Conservation (phyloP, 1,140 invertebrate species). For the Rhagoletis zephyria region DNA sequence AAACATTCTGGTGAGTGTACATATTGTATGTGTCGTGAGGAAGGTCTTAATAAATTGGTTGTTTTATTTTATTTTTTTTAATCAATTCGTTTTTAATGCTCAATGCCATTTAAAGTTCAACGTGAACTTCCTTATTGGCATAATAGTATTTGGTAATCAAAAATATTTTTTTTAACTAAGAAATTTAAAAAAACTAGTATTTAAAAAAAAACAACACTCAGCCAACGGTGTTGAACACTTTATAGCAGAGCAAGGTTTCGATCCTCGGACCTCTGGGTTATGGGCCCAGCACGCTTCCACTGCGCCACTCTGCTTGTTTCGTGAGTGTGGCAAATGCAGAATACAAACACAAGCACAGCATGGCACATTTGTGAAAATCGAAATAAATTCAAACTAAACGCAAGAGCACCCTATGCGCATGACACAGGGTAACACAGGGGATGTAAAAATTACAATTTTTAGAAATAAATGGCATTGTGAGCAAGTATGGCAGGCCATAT, state of each 20-base stretch:
- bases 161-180: too few relatives aligned
- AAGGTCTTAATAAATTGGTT: too few relatives aligned
- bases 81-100: too few relatives aligned
- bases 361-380: not conserved
- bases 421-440: not conserved
- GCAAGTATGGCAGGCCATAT: too few relatives aligned
- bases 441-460: not conserved
- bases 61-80: too few relatives aligned
- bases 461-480: too few relatives aligned
- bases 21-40: too few relatives aligned
- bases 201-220: not conserved
- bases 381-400: not conserved
- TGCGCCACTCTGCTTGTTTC: constrained; percentile 90
- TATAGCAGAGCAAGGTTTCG: constrained; percentile 93
- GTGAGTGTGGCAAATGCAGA: not conserved
- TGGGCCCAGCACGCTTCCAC: constrained; percentile 98
- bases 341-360: not conserved
- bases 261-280: constrained; percentile 98
- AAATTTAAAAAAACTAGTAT: not conserved
- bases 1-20: too few relatives aligned
- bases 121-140: too few relatives aligned
- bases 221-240: too few relatives aligned
- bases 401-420: not conserved
- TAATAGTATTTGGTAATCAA: too few relatives aligned
- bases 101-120: too few relatives aligned